Conservation (phyloP, 2,113 vertebrate species). For the Pao palembangensis region DNA sequence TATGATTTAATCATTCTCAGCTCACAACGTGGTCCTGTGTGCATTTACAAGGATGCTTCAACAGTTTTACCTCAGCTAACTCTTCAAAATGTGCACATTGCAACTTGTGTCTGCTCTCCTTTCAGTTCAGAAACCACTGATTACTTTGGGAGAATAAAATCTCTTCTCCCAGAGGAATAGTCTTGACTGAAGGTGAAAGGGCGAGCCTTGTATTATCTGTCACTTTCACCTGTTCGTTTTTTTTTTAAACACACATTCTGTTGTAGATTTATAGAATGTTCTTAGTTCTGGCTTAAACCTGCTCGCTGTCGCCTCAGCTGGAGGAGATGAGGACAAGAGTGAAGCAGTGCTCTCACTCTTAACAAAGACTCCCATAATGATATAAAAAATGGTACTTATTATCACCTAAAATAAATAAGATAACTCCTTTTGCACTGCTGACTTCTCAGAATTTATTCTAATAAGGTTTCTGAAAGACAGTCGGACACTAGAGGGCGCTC, state of each 20-base stretch:
- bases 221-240: slow-evolving; percentile 31
- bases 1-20: slow-evolving; percentile 12
- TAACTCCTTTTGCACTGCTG: slow-evolving; percentile 47
- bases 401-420: slow-evolving; percentile 55
- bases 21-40: slow-evolving; percentile 6
- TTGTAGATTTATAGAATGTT: slow-evolving; percentile 36
- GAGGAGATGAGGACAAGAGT: slow-evolving; percentile 1
- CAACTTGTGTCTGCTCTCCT: neutral
- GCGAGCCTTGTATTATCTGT: slow-evolving; percentile 37
- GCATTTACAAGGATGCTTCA: slow-evolving; percentile 5
- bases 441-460: too few relatives aligned
- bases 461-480: too few relatives aligned
- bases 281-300: neutral
- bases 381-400: slow-evolving; percentile 46
- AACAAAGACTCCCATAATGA: slow-evolving; percentile 24
- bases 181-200: slow-evolving; percentile 20
- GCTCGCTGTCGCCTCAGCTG: slow-evolving; percentile 12
- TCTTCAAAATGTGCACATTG: slow-evolving; percentile 1
- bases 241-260: slow-evolving; percentile 16
- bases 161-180: neutral
- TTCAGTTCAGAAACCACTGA: slow-evolving; percentile 13
- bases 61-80: slow-evolving; percentile 34
- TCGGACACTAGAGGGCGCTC: too few relatives aligned
- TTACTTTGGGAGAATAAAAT: slow-evolving; percentile 1
- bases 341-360: slow-evolving; percentile 11